Conservation (phyloP, 2,797 vertebrate species). For the Pagetopsis macropterus region DNA sequence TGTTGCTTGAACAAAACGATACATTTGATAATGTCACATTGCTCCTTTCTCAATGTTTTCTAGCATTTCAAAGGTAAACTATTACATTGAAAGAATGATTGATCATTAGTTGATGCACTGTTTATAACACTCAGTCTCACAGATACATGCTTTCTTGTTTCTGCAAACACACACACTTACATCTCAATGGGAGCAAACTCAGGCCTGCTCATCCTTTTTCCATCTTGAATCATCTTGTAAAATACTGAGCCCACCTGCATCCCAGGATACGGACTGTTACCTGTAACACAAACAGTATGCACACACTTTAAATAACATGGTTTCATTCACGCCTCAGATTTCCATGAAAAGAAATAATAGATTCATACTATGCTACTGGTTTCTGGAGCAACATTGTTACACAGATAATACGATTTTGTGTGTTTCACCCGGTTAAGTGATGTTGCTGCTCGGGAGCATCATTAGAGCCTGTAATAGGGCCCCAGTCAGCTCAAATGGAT, state of each 20-base stretch:
- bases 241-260: slow-evolving; percentile 95
- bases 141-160: too few species aligned
- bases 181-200: slow-evolving; percentile 91
- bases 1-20: not conserved
- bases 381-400: slow-evolving; percentile 6
- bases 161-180: slow-evolving; percentile 72
- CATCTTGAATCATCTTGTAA: slow-evolving; percentile 97
- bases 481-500: slow-evolving; percentile 21
- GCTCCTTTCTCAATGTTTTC: not conserved
- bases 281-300: slow-evolving; percentile 71
- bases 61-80: not conserved
- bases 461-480: slow-evolving; percentile 22
- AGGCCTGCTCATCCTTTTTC: slow-evolving; percentile 93
- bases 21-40: not conserved
- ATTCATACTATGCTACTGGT: not conserved
- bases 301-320: not conserved
- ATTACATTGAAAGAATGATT: not conserved
- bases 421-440: slow-evolving; percentile 36
- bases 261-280: slow-evolving; percentile 95
- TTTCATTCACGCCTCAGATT: not conserved
- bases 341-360: not conserved
- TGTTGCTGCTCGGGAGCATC: slow-evolving; percentile 27
- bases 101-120: not conserved
- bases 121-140: not conserved
- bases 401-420: slow-evolving; percentile 27